Base-by-base conservation (phyloP, 2,797 vertebrate species). In the Spinus olivaceus region DNA sequence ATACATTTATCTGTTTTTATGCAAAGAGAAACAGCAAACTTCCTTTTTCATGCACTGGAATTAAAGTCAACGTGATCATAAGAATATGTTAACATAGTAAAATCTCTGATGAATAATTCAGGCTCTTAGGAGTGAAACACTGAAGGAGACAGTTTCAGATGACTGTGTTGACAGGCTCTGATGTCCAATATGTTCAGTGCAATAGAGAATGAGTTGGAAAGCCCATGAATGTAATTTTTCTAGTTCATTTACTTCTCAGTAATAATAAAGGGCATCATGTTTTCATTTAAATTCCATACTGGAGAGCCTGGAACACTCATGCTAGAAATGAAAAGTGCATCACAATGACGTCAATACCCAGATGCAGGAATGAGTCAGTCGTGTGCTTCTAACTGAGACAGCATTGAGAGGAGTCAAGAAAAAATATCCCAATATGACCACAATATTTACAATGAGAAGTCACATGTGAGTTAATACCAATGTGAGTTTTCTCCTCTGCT, bases 71-170 rank as follows among this genome's bases (percentile, higher is more conserved):
- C 3, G 30, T 66, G 85, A 94, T 94, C 76, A 86, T 53, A 86
- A 86, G 94, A 95, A 83, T 93, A 93, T 79, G 94, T 94, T 92
- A 94, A 93, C 94, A 93, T 54, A 79, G 87, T 89, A 91, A 94
- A 86, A 87, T 74, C 79, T 83, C 77, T 80, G 71, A 94, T 95
- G 92, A 95, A 94, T 95, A 95, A 96, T 95, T 92, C 95, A 96
- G 81, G 79, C 77, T 88, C 33, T 90, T 56, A 73, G 51, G 77
- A 97, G 66, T 35, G 73, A 90, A 91, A 69, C 81, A 63, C 41
- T 84, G 63, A 81, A 95, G 85, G 50, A 94, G 66, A 92, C 87
- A 81, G 82, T 92, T 96, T 92, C 73, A 71, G 80, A 86, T 89
- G 76, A 90, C 94, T 91, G 32, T 64, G 67, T 63, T 95, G 92